Evolutionary conservation across 2,113 vertebrate genomes (phyloP).

Genomic region (Thomomys bottae): DNA sequence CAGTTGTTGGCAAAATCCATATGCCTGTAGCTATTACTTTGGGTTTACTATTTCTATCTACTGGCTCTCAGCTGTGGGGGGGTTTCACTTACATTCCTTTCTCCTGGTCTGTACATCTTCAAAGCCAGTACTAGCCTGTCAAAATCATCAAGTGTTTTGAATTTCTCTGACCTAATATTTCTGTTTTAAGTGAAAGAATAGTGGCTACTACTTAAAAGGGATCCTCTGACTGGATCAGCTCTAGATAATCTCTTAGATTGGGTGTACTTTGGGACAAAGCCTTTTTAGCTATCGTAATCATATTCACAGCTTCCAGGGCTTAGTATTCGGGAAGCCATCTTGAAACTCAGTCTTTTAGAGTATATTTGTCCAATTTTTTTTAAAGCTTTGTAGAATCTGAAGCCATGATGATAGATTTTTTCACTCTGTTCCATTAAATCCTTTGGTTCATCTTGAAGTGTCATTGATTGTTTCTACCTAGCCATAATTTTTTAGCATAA

Average conservation of each 20-base stretch:
- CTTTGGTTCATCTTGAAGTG: not conserved
- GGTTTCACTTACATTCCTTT: not conserved
- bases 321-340: not conserved
- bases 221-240: not conserved
- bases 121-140: not conserved
- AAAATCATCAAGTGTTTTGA: not conserved
- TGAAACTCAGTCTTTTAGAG: not conserved
- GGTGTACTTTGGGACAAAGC: not conserved
- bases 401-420: not conserved
- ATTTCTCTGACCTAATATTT: not conserved
- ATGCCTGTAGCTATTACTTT: not conserved
- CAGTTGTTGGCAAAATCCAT: not conserved
- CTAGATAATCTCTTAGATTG: not conserved
- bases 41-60: not conserved
- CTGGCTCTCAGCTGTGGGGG: not conserved
- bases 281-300: not conserved
- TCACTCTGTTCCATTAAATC: not conserved
- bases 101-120: not conserved
- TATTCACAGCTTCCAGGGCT: not conserved
- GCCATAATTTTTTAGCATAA: not conserved
- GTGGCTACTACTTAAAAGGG: not conserved
- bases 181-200: not conserved
- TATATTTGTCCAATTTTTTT: not conserved
- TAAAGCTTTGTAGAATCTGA: not conserved
- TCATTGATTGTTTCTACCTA: not conserved